Evolutionary conservation across 2,113 vertebrate species (phyloP).

Genomic region (Centropus unirufus): DNA sequence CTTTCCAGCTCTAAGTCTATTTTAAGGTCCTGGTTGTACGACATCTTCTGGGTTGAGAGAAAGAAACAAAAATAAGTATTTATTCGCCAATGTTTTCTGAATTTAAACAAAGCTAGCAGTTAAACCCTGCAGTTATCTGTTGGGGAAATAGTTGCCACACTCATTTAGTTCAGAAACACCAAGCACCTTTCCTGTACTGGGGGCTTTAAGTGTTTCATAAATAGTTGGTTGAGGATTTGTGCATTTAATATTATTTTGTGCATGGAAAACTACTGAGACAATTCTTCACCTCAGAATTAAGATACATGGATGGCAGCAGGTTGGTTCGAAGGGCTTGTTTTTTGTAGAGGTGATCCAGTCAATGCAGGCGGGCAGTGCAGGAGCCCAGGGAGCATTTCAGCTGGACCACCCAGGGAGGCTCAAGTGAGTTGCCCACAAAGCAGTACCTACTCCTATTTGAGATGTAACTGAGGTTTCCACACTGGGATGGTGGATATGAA

Average conservation of each 20-base stretch:
- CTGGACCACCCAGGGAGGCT: background rate
- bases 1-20: background rate
- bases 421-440: background rate
- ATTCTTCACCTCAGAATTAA: background rate
- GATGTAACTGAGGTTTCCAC: background rate
- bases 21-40: background rate
- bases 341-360: background rate
- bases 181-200: background rate
- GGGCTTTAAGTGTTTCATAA: background rate
- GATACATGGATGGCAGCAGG: background rate
- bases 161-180: background rate
- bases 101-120: slow-evolving; percentile 19
- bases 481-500: background rate
- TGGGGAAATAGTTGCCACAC: background rate
- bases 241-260: background rate
- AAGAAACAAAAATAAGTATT: background rate
- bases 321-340: background rate
- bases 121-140: background rate
- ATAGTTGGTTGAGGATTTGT: background rate
- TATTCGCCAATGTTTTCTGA: background rate
- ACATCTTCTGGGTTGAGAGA: background rate
- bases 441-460: background rate
- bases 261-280: background rate
- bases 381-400: background rate
- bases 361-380: background rate